Evolutionary conservation across 2,113 vertebrate species (phyloP), one percentile per base, ranked within the genome.

Genomic region (Nothoprocta perdicaria): DNA sequence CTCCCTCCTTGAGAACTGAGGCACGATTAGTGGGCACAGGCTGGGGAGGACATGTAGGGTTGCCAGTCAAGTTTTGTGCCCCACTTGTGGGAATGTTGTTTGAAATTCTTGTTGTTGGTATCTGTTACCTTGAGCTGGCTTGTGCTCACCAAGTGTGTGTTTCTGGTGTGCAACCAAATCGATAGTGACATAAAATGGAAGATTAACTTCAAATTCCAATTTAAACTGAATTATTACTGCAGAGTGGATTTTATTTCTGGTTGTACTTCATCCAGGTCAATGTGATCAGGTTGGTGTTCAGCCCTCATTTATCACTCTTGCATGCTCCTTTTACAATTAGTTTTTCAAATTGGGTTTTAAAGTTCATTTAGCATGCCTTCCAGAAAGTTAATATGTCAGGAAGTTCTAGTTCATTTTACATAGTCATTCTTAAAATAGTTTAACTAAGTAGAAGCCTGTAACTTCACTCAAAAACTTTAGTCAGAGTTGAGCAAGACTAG

Each of bases 301-400:
- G 62, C 38, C 78, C 72, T 93, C 94, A 95, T 97, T 96, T 96
- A 96, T 98, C 96, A 95, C 93, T 91, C 85, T 50, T 88, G 67
- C 86, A 79, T 97, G 84, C 63, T 65, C 7, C 26, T 97, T 97
- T 95, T 80, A 92, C 92, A 97, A 93, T 92, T 97, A 94, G 94
- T 89, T 97, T 97, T 98, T 97, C 83, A 97, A 97, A 97, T 95
- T 93, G 92, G 94, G 91, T 96, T 97, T 94, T 95, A 91, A 95
- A 96, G 89, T 89, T 96, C 74, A 87, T 95, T 95, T 93, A 94
- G 96, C 78, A 80, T 89, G 76, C 85, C 76, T 90, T 94, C 57
- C 76, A 85, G 80, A 96, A 97, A 91, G 95, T 95, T 96, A 97
- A 97, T 96, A 96, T 94, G 90, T 97, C 96, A 95, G 63, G 94